Evolutionary conservation across 2,797 vertebrate species (phyloP).

Genomic region (Chloroceryle amazona): DNA sequence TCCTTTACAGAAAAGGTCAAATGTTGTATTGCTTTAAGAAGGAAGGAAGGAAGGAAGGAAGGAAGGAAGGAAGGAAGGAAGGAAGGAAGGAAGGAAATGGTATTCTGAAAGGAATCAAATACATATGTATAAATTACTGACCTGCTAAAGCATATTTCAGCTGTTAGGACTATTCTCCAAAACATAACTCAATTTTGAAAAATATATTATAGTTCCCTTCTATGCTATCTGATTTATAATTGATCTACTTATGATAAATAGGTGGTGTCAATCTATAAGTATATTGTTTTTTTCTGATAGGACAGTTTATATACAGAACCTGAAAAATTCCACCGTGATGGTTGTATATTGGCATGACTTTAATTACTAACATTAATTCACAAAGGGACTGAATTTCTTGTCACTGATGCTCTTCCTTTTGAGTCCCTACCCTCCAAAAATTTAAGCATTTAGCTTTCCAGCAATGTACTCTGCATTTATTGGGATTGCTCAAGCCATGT

Average conservation of each 20-base stretch:
- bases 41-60: no score
- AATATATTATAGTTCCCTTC: not conserved
- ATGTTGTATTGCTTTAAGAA: not conserved
- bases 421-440: conserved; percentile 10
- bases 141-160: not conserved
- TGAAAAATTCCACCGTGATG: not conserved
- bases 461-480: not conserved
- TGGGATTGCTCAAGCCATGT: not conserved
- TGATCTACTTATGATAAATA: conserved; percentile 1
- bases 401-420: conserved; percentile 35
- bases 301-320: not conserved
- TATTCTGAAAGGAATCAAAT: not conserved
- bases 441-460: conserved; percentile 34
- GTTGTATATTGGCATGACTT: not conserved
- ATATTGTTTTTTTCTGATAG: not conserved
- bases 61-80: no score
- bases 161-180: not conserved
- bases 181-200: not conserved
- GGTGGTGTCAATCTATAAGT: not conserved
- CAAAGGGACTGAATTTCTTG: conserved; percentile 36
- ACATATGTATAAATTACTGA: not conserved
- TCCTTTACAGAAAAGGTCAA: not conserved
- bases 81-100: not conserved
- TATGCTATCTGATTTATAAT: not conserved
- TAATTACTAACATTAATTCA: not conserved